Conservation (phyloP, 2,888 invertebrate genomes). For the Rutpela maculata region DNA sequence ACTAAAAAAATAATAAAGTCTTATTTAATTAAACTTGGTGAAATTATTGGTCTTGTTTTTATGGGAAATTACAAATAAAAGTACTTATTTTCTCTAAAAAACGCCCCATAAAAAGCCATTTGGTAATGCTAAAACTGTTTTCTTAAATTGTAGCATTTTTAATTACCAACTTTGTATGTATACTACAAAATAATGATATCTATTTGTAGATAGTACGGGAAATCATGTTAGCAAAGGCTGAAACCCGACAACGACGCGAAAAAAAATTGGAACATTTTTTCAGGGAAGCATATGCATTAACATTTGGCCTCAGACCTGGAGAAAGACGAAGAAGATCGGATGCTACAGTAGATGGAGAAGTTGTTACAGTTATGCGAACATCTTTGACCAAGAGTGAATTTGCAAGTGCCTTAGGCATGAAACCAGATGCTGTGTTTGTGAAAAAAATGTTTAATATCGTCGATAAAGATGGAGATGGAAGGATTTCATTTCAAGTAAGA, state of each 20-base stretch:
- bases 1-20: too few relatives aligned
- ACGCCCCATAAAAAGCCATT: too few relatives aligned
- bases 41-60: too few relatives aligned
- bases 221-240: conserved; percentile 92
- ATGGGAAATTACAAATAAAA: too few relatives aligned
- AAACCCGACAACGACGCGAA: conserved; percentile 95
- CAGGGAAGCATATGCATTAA: conserved; percentile 95
- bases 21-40: too few relatives aligned
- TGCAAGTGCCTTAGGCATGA: conserved; percentile 96
- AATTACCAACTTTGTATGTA: too few relatives aligned
- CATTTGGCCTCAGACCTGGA: conserved; percentile 92
- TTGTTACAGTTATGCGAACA: conserved; percentile 94
- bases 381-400: conserved; percentile 94
- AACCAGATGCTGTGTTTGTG: conserved; percentile 94
- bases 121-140: too few relatives aligned
- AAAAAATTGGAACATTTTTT: conserved; percentile 96
- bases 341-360: conserved; percentile 84
- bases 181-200: conserved; percentile 4
- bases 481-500: conserved; percentile 92
- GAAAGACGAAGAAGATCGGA: conserved; percentile 86
- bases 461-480: conserved; percentile 94
- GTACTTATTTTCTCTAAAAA: too few relatives aligned
- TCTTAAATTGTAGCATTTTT: too few relatives aligned
- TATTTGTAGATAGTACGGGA: conserved; percentile 82
- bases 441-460: conserved; percentile 98